Evolutionary conservation across 2,113 vertebrate species (phyloP).

Genomic region (Notechis scutatus): DNA sequence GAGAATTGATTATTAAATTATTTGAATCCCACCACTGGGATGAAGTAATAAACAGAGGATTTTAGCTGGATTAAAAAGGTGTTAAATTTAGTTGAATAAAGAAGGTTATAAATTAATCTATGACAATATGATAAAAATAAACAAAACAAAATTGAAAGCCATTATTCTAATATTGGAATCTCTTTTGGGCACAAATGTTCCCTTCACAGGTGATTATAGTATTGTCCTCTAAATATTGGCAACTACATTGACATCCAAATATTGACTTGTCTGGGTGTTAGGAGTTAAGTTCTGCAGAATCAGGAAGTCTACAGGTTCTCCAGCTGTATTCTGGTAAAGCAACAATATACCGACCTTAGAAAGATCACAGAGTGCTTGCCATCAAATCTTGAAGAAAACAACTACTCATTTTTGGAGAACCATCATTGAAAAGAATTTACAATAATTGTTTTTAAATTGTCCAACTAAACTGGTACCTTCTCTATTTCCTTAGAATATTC

Average conservation of each 20-base stretch:
- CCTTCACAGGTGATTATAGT: not conserved
- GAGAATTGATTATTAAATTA: too few species aligned
- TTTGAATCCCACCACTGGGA: too few species aligned
- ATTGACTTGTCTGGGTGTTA: not conserved
- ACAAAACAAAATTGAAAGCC: not conserved
- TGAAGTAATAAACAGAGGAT: not conserved
- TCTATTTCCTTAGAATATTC: constrained; percentile 17
- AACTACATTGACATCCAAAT: not conserved
- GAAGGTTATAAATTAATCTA: not conserved
- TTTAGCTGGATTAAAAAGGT: not conserved
- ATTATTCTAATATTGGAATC: not conserved
- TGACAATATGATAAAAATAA: not conserved
- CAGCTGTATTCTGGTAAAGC: not conserved
- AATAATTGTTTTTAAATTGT: not conserved
- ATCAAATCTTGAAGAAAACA: not conserved
- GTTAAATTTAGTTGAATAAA: not conserved
- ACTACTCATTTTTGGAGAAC: not conserved
- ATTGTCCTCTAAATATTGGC: not conserved
- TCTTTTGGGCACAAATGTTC: not conserved
- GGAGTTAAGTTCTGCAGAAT: not conserved
- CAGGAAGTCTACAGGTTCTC: not conserved
- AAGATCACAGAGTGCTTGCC: not conserved
- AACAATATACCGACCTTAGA: not conserved
- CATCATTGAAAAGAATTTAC: not conserved
- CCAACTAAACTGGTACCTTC: not conserved